Evolutionary conservation across 1,140 invertebrate species (phyloP), one percentile per base, ranked within the genome.

Genomic region (Trachymyrmex cornetzi): DNA sequence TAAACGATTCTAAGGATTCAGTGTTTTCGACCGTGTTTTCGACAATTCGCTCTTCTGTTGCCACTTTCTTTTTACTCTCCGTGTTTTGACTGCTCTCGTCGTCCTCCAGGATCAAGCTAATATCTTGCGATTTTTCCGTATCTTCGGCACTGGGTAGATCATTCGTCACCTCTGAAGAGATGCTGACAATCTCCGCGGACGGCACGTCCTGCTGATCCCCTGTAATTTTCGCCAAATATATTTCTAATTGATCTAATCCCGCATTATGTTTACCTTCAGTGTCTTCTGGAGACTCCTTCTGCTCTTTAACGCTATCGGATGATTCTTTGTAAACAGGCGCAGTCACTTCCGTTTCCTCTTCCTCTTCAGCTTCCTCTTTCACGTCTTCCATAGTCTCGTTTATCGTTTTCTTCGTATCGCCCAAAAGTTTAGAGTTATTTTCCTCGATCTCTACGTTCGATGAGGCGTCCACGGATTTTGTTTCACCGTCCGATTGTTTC

Each of bases 71-170:
- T n/a, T 92, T 91, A 48, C 82, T 87, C 55, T 87, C 89, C n/a
- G 30, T 74, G 53, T 81, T 91, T 19, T 88, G 89, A 9, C 38
- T 87, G 69, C 91, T 92, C 44, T 92, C 92, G 4, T 93, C 92
- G 11, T 93, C 92, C 66, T 93, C 92, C 30, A 93, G 87, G 57
- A 93, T 93, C 44, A 92, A 81, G 77, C 92, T 92, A 44, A 93
- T 93, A n/a, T 93, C 92, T 64, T 92, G 92, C 1, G 92, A 93
- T 19, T 93, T 93, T 53, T 93, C 92, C 0, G 88, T 91, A 59
- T 93, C 92, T 44, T 93, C 92, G 0, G 87, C 74, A 67, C 88
- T 92, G 6, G 89, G 87, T 24, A 88, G 44, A 34, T 93, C 92
- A n/a, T 90, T 92, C 14, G 90, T 89, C 24, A 91, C 59, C 71